Evolutionary conservation across 2,113 vertebrate species (phyloP).

Genomic region (Lepus timidus): DNA sequence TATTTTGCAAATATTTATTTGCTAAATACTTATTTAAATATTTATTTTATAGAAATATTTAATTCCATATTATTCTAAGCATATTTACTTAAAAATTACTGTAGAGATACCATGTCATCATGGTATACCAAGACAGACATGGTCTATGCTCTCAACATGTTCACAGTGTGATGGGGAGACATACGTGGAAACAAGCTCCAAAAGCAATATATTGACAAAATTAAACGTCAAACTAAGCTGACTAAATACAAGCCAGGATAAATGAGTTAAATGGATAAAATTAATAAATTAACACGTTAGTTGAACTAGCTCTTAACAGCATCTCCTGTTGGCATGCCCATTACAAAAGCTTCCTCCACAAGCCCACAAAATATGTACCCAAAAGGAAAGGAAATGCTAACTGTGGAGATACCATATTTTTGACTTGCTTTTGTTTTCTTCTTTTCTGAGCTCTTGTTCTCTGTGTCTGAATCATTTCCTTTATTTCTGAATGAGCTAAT

Average conservation of each 20-base stretch:
- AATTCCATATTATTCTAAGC: background rate
- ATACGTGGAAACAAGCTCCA: background rate
- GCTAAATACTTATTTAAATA: no score
- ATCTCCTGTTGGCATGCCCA: background rate
- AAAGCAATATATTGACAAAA: background rate
- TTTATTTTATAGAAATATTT: no score
- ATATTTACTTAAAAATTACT: background rate
- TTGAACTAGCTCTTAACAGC: background rate
- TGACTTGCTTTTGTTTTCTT: background rate
- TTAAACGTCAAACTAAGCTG: background rate
- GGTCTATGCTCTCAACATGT: background rate
- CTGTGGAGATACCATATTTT: background rate
- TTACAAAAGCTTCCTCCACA: background rate
- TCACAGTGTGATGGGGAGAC: background rate
- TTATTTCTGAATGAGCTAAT: conserved; percentile 26
- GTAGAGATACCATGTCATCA: background rate
- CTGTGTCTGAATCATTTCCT: background rate
- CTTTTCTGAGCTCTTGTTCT: background rate
- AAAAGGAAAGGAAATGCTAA: background rate
- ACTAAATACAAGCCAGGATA: background rate
- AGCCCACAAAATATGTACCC: background rate
- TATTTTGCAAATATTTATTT: background rate
- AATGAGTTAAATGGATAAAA: conserved; percentile 6
- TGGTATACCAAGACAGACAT: background rate
- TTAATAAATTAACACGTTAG: background rate